Percentiles rank a stretch among this genome's conserved stretches.
phyloP scores from a whole-genome alignment of 2,888 invertebrate species.

The Tineola bisselliella region DNA sequence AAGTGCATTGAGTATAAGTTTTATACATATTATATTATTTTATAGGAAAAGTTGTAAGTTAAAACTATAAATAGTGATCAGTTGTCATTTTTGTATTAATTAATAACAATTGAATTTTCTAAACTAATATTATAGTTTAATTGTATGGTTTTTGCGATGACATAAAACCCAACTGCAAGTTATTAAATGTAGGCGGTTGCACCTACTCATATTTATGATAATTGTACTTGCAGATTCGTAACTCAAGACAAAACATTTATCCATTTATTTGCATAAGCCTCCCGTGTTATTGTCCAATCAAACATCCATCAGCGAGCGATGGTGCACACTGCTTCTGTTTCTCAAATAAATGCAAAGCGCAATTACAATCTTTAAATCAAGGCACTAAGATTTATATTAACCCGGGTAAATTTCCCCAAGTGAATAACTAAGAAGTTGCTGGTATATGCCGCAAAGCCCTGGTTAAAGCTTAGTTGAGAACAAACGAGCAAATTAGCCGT shows the following conservation, averaged over 20 bases:
- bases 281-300: slow-evolving; percentile 54
- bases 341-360: background rate
- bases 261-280: slow-evolving; percentile 38
- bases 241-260: background rate
- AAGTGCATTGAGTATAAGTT: too few relatives aligned
- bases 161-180: too few relatives aligned
- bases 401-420: background rate
- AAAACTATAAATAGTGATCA: too few relatives aligned
- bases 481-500: slow-evolving; percentile 63
- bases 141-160: too few relatives aligned
- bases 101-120: too few relatives aligned
- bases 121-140: too few relatives aligned
- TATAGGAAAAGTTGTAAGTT: too few relatives aligned
- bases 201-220: background rate
- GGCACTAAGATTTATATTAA: background rate
- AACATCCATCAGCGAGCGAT: slow-evolving; percentile 27
- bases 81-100: too few relatives aligned
- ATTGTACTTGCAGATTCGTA: background rate
- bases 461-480: slow-evolving; percentile 25
- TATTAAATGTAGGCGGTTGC: too few relatives aligned
- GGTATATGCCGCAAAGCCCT: slow-evolving; percentile 2
- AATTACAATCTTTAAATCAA: background rate
- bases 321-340: background rate
- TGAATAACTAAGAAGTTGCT: slow-evolving; percentile 2
- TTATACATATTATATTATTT: too few relatives aligned